Evolutionary conservation across 2,888 invertebrate species (phyloP), one percentile per base, ranked within the genome.

Genomic region (Neria commutata): DNA sequence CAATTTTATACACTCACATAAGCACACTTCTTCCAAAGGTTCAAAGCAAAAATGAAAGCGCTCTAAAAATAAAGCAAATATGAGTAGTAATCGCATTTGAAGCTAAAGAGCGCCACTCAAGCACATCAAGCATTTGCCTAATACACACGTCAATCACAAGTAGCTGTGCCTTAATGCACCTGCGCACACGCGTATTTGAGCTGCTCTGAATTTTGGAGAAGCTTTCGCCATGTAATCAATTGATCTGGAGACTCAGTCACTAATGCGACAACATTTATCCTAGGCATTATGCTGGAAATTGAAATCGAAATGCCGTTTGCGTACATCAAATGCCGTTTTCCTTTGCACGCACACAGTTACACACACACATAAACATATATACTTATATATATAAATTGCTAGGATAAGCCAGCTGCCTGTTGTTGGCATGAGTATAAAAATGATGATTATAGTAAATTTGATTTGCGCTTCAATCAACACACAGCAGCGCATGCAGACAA

Each of bases 401-500:
- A n/a, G 6, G 29, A 29, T 6, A 11, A 29, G 29, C 29, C 11
- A 11, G 11, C 29, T 37, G 37, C 6, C n/a, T 14, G n/a, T 14
- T 8, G n/a, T n/a, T 6, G n/a, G 14, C n/a, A 4, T 37, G 37
- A 4, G 37, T 24, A 52, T 52, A 37, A 52, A 52, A 37, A 23
- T 52, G 37, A 40, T 52, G 37, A 52, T 52, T 52, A 25, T 40
- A 19, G 49, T 49, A 25, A n/a, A 52, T 52, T 52, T 52, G 52
- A 52, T 52, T 52, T 68, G 67, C 67, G 68, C 68, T 65, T 65
- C 68, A 68, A 68, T 68, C 68, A 68, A 68, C 68, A 65, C 61
- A 33, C 11, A 42, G 21, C 5, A 17, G 2, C 37, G n/a, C 37
- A 37, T 14, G n/a, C n/a, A 37, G n/a, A 37, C 37, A 37, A 6